Conservation (phyloP, 2,113 vertebrate species). For the Cololabis saira region DNA sequence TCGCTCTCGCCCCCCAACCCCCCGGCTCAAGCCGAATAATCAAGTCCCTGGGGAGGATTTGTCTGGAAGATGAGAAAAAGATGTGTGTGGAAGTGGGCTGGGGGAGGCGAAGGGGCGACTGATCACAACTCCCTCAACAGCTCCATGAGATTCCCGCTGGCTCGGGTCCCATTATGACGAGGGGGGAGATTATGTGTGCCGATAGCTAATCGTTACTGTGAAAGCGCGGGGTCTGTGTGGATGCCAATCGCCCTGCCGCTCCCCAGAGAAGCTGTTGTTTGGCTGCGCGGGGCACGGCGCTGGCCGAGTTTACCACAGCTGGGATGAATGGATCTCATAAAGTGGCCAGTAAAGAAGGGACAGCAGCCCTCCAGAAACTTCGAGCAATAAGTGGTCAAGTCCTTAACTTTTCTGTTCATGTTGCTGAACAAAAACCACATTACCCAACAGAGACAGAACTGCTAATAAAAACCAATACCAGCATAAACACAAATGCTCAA, state of each 20-base stretch:
- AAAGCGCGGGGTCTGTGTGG: constrained; percentile 32
- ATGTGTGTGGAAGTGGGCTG: constrained; percentile 35
- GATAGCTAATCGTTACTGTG: constrained; percentile 53
- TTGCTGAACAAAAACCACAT: constrained; percentile 3
- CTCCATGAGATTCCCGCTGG: constrained; percentile 14
- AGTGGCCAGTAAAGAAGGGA: constrained; percentile 8
- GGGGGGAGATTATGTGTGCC: constrained; percentile 45
- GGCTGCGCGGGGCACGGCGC: constrained; percentile 33
- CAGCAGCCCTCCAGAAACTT: neutral
- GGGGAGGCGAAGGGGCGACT: neutral
- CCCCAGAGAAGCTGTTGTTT: constrained; percentile 36
- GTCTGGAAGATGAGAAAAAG: constrained; percentile 55
- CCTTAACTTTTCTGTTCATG: constrained; percentile 24
- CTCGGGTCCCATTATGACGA: constrained; percentile 36
- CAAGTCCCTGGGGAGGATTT: constrained; percentile 76
- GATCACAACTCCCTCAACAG: constrained; percentile 40
- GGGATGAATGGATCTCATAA: constrained; percentile 52
- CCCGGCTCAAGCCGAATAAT: constrained; percentile 69
- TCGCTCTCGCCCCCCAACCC: neutral
- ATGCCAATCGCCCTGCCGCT: constrained; percentile 33
- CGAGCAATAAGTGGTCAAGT: constrained; percentile 1
- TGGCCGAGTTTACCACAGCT: constrained; percentile 45
- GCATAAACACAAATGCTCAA: neutral
- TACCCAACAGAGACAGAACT: neutral
- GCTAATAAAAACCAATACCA: neutral